Conservation (phyloP, 2,113 vertebrate species). For the Pseudois nayaur region DNA sequence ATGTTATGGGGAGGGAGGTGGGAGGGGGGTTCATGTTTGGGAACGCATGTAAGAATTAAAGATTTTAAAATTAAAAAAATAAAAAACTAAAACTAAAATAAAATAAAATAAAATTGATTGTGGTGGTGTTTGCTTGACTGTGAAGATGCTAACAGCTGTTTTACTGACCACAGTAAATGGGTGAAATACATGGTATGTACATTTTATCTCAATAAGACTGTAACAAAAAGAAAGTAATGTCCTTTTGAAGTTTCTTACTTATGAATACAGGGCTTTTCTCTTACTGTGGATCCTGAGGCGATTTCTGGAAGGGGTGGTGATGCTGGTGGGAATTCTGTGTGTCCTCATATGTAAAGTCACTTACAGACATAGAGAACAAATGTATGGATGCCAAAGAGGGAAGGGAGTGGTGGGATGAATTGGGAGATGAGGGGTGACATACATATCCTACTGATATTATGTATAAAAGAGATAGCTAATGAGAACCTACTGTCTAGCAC, state of each 20-base stretch:
- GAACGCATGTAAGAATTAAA: too few species aligned
- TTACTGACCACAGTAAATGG: not conserved
- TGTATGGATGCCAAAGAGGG: not conserved
- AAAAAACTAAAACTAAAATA: too few species aligned
- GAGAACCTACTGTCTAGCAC: not conserved
- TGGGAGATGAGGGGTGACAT: not conserved
- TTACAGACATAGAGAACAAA: not conserved
- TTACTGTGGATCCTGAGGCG: not conserved
- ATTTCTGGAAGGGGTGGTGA: not conserved
- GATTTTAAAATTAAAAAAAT: too few species aligned
- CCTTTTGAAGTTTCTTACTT: not conserved
- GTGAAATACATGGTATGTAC: not conserved
- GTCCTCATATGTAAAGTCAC: not conserved
- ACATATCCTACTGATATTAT: not conserved
- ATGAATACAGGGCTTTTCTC: not conserved
- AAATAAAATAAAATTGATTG: not conserved
- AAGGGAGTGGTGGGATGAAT: not conserved
- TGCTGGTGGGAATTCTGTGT: not conserved
- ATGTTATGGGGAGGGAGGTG: too few species aligned
- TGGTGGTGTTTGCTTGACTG: not conserved
- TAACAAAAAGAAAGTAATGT: not conserved
- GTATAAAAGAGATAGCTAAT: not conserved
- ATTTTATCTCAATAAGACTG: not conserved
- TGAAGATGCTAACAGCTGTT: not conserved
- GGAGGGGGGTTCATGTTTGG: too few species aligned